Conservation (phyloP, 1,140 invertebrate species). For the Eufriesea mexicana region DNA sequence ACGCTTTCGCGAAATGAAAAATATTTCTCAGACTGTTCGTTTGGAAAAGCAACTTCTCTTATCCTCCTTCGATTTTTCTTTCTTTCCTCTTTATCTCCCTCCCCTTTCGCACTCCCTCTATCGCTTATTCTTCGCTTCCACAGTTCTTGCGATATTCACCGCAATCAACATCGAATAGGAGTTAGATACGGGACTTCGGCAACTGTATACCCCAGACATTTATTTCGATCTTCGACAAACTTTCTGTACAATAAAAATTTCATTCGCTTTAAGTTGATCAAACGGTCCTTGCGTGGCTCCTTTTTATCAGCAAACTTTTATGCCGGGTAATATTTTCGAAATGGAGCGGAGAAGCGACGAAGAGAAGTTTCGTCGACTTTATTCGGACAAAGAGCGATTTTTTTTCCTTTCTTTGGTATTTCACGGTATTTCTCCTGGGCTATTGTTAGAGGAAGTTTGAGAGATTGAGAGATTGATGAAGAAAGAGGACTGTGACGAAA, state of each 20-base stretch:
- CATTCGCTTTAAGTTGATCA: slow-evolving; percentile 39
- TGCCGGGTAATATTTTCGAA: slow-evolving; percentile 30
- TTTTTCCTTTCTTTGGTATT: neutral
- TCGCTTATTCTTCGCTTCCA: neutral
- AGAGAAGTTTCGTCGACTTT: neutral
- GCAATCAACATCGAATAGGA: slow-evolving; percentile 1
- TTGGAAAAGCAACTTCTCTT: neutral
- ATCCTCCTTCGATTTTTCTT: neutral
- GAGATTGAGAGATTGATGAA: too few relatives aligned
- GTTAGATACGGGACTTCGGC: neutral
- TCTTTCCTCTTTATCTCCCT: neutral
- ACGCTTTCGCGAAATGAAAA: neutral
- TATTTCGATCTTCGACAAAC: slow-evolving; percentile 30
- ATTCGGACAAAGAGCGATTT: neutral
- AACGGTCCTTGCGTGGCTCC: slow-evolving; percentile 13
- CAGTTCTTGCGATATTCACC: neutral
- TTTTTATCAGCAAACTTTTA: slow-evolving; percentile 38
- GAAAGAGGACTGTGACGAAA: too few relatives aligned
- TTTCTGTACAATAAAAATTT: slow-evolving; percentile 36
- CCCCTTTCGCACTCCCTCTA: too few relatives aligned
- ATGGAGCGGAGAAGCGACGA: slow-evolving; percentile 1
- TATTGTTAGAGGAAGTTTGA: neutral
- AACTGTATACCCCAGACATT: slow-evolving; percentile 14
- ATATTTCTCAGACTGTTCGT: neutral
- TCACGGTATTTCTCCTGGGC: neutral